phyloP scores from a whole-genome alignment of 1,140 invertebrate species.

The Hycleus phaleratus region DNA sequence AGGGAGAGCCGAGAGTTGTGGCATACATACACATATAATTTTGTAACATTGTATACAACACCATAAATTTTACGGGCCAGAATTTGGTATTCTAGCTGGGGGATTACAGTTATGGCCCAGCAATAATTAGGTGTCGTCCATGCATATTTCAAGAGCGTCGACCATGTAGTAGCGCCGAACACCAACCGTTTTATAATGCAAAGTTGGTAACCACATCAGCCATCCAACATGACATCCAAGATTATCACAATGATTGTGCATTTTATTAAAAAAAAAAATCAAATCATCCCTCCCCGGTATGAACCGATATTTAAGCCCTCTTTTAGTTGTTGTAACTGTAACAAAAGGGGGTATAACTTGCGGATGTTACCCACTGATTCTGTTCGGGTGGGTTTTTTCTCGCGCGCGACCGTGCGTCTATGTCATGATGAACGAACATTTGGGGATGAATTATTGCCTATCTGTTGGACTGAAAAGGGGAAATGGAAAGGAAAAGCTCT shows the following conservation, averaged over 20 bases:
- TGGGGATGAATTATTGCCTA: slow-evolving; percentile 34
- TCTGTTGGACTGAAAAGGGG: slow-evolving; percentile 31
- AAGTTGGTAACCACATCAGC: slow-evolving; percentile 3
- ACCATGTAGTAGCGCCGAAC: slow-evolving; percentile 1
- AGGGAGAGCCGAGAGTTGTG: neutral
- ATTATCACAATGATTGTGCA: neutral
- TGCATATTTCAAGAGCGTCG: slow-evolving; percentile 21
- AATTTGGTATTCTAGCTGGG: slow-evolving; percentile 25
- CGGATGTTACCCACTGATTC: slow-evolving; percentile 13
- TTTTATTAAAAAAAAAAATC: too few species aligned
- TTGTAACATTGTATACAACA: slow-evolving; percentile 7
- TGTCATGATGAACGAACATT: slow-evolving; percentile 20
- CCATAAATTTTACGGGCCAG: slow-evolving; percentile 21
- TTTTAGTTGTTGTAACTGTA: too few species aligned
- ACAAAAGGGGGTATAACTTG: too few species aligned
- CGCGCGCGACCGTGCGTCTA: slow-evolving; percentile 16
- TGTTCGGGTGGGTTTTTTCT: slow-evolving; percentile 19
- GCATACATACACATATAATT: neutral
- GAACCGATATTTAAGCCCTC: too few species aligned
- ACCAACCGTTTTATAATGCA: slow-evolving; percentile 16
- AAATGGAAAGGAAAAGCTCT: slow-evolving; percentile 33
- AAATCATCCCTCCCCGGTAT: too few species aligned
- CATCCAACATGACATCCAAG: neutral
- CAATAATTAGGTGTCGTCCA: slow-evolving; percentile 25
- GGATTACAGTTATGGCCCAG: slow-evolving; percentile 21